phyloP scores from a whole-genome alignment of 1,140 invertebrate genomes.

The Calephelis virginiensis region DNA sequence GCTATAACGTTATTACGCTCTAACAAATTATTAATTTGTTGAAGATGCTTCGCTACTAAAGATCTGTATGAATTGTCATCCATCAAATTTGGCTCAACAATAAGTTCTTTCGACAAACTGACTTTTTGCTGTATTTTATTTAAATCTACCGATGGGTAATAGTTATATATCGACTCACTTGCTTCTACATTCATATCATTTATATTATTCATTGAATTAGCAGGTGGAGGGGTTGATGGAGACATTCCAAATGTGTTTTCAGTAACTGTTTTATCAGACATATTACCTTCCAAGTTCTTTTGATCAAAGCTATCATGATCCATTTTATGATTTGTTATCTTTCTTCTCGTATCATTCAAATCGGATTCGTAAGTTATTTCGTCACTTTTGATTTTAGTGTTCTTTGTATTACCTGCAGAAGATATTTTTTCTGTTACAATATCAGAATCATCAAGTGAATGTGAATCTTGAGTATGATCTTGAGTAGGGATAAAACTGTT shows the following conservation, averaged over 20 bases:
- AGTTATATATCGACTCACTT: conserved; percentile 9
- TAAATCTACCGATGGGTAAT: conserved; percentile 30
- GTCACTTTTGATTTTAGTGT: too few relatives aligned
- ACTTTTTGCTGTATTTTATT: conserved; percentile 35
- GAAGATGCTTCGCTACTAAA: neutral
- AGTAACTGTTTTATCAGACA: too few relatives aligned
- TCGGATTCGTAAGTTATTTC: too few relatives aligned
- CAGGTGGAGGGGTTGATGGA: neutral
- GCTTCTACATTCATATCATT: conserved; percentile 19
- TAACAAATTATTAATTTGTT: conserved; percentile 8
- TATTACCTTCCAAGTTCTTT: too few relatives aligned
- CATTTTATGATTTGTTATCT: too few relatives aligned
- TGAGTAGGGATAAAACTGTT: too few relatives aligned
- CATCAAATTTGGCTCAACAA: conserved; percentile 5
- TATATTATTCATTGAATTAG: neutral
- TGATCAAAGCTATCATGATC: too few relatives aligned
- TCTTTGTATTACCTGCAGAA: too few relatives aligned
- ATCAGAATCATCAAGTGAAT: too few relatives aligned
- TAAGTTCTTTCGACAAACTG: neutral
- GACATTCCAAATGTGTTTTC: neutral
- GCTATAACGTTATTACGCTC: neutral
- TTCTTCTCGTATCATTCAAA: too few relatives aligned
- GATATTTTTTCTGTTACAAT: too few relatives aligned
- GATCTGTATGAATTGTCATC: conserved; percentile 1
- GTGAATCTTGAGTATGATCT: too few relatives aligned